phyloP scores from a whole-genome alignment of 2,888 invertebrate species.

The Acanthoscelides obtectus region DNA sequence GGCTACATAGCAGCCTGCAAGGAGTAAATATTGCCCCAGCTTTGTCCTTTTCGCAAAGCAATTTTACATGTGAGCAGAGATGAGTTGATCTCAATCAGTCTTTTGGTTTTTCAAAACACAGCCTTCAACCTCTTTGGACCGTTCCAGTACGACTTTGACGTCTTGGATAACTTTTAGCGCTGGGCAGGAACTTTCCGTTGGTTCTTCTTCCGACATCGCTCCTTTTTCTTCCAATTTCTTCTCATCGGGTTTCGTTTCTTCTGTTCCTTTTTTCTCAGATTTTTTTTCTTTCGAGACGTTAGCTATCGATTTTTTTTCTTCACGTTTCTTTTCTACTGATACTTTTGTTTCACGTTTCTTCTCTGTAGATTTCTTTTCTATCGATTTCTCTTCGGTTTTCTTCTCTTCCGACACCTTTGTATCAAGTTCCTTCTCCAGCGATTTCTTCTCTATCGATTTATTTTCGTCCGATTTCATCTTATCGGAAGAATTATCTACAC shows the following conservation, averaged over 20 bases:
- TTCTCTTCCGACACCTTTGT: not conserved
- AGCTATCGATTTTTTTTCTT: not conserved
- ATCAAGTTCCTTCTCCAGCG: not conserved
- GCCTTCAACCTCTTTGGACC: not conserved
- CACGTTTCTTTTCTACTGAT: not conserved
- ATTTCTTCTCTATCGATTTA: not conserved
- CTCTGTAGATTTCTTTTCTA: not conserved
- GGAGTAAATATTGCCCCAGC: not conserved
- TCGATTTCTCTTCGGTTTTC: not conserved
- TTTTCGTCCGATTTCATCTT: not conserved
- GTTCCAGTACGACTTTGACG: not conserved
- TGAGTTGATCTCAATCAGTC: not conserved
- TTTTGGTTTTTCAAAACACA: not conserved
- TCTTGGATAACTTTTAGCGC: not conserved
- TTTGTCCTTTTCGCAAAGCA: not conserved
- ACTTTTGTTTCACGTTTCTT: not conserved
- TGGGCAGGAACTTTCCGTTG: not conserved
- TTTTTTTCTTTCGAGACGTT: not conserved
- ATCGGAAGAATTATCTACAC: not conserved
- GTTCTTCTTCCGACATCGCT: not conserved
- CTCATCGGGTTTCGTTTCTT: not conserved
- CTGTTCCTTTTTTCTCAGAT: not conserved
- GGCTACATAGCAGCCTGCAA: not conserved
- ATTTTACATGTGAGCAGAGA: not conserved
- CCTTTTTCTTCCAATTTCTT: not conserved